Evolutionary conservation across 2,888 invertebrate genomes (phyloP).

Genomic region (Pollenia labialis): DNA sequence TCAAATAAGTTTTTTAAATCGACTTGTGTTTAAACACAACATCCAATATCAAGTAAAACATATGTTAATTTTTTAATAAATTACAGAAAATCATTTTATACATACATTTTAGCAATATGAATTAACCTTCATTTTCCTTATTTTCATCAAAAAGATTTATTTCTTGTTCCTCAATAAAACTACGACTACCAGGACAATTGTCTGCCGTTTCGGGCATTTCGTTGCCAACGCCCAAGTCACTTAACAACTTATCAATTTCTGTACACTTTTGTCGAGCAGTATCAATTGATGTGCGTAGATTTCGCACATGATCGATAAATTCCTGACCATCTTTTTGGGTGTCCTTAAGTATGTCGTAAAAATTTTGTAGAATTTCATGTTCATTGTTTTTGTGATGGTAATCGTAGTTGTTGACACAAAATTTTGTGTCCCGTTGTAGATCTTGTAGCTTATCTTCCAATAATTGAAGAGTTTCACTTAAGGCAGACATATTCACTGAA

Average conservation of each 20-base stretch:
- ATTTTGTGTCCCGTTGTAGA: slow-evolving; percentile 75
- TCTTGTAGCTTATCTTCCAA: slow-evolving; percentile 75
- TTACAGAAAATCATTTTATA: slow-evolving; percentile 12
- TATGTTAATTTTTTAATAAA: background rate
- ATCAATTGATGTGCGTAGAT: slow-evolving; percentile 26
- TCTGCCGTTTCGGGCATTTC: background rate
- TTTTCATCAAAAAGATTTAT: slow-evolving; percentile 23
- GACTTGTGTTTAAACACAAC: no score
- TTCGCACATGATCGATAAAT: slow-evolving; percentile 70
- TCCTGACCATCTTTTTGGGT: slow-evolving; percentile 50
- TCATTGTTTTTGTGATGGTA: slow-evolving; percentile 78
- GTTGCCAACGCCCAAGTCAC: background rate
- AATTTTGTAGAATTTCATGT: slow-evolving; percentile 73
- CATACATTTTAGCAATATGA: background rate
- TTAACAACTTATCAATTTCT: slow-evolving; percentile 43
- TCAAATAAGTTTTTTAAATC: no score
- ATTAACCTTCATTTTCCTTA: slow-evolving; percentile 61
- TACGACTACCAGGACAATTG: slow-evolving; percentile 48
- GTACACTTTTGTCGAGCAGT: slow-evolving; percentile 41
- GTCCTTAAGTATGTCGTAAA: slow-evolving; percentile 71
- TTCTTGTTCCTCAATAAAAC: slow-evolving; percentile 44
- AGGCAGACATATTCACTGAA: slow-evolving; percentile 30
- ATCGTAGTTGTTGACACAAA: slow-evolving; percentile 76
- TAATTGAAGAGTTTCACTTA: slow-evolving; percentile 4
- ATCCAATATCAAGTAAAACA: no score